Evolutionary conservation across 2,888 invertebrate species (phyloP), one percentile per base, ranked within the genome.

Genomic region (Rhaphigaster nebulosa): DNA sequence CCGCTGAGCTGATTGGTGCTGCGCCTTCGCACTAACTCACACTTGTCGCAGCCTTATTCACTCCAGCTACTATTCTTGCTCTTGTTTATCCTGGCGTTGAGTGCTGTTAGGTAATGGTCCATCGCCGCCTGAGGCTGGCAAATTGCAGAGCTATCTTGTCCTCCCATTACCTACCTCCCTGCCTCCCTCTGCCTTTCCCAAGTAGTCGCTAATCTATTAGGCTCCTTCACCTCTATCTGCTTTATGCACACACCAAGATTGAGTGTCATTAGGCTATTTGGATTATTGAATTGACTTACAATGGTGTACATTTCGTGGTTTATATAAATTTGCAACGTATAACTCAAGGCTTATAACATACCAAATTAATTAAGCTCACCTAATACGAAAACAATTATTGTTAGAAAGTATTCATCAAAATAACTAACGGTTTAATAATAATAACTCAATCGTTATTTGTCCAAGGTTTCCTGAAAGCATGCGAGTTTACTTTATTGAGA

Each of bases 201-300:
- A 84, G 84, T 84, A 84, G 84, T 84, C 84, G 84, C 84, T 84
- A 84, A 84, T 84, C 84, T 84, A 84, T 84, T 84, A 84, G 84
- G 15, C 45, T 84, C 10, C 84, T 45, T 50, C n/a, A 18, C 3
- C 84, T 45, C 45, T 84, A 45, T 84, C 45, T 84, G 6, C n/a
- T 84, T 45, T 45, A 45, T 84, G 45, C 45, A 45, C 84, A 5
- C 50, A 3, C 84, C 45, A 15, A 84, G 18, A 38, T 29, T 45
- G 5, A 13, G 13, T 18, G 26, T 84, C n/a, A 84, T 45, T 84
- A 45, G 26, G 45, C 26, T 45, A n/a, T 45, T 84, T 23, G 26
- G 13, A 41, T 84, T 45, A 1, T 6, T 45, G 26, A 26, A 20
- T 80, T 34, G 6, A 26, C 26, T 56, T 23, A 26, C 56, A 56